A percentile compares a stretch with the other conserved stretches of the same genome.
Evolutionary conservation across 2,797 vertebrate genomes (phyloP).

Genomic region (Thalassophryne amazonica): DNA sequence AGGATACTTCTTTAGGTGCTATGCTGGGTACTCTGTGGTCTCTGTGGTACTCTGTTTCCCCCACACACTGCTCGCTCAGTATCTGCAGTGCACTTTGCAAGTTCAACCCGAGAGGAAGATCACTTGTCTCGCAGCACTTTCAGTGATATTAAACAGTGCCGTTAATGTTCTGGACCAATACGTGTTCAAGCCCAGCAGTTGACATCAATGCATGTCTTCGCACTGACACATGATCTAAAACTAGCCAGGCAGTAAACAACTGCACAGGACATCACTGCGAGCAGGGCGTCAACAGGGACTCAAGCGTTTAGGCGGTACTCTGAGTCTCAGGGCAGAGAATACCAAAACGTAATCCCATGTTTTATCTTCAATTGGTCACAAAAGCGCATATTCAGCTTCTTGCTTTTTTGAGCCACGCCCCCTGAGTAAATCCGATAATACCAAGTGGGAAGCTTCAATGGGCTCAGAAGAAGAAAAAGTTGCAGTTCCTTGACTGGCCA

Average conservation of each 20-base stretch:
- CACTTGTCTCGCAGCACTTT: constrained; percentile 1
- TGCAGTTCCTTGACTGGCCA: too few species aligned
- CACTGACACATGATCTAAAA: constrained; percentile 62
- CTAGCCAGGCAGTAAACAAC: constrained; percentile 39
- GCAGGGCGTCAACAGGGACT: constrained; percentile 39
- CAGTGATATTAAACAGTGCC: neutral
- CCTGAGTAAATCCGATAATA: too few species aligned
- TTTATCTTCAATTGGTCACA: too few species aligned
- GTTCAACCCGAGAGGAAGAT: neutral
- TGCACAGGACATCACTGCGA: constrained; percentile 8
- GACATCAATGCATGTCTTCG: constrained; percentile 36
- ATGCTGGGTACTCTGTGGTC: neutral
- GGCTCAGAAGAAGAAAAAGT: too few species aligned
- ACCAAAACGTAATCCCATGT: neutral
- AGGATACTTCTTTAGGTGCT: too few species aligned
- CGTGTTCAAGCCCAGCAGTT: constrained; percentile 4
- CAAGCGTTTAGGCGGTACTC: constrained; percentile 13
- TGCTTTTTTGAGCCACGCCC: too few species aligned
- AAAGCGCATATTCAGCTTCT: too few species aligned
- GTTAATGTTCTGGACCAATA: neutral
- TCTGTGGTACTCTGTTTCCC: neutral
- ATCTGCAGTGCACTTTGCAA: neutral
- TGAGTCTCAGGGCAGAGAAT: neutral
- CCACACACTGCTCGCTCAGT: neutral
- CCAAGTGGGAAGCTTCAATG: too few species aligned